Evolutionary conservation across 2,797 vertebrate species (phyloP).

Genomic region (Coreius guichenoti): DNA sequence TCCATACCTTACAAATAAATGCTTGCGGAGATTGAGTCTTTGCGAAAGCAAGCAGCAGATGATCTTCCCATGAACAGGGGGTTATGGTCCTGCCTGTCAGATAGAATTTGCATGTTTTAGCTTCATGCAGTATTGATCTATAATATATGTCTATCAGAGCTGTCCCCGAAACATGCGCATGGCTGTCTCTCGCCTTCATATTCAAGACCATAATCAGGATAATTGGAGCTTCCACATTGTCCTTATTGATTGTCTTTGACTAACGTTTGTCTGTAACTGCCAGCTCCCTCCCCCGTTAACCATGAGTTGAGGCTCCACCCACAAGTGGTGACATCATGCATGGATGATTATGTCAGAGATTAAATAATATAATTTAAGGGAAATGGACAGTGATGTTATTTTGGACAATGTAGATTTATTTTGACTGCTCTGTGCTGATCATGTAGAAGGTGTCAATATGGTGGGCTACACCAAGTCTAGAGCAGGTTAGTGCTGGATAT

Average conservation of each 20-base stretch:
- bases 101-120: conserved; percentile 46
- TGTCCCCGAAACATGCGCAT: conserved; percentile 48
- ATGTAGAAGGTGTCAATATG: background rate
- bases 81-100: conserved; percentile 30
- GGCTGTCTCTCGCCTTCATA: conserved; percentile 57
- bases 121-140: conserved; percentile 51
- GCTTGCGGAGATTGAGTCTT: conserved; percentile 6
- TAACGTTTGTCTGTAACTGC: conserved; percentile 57
- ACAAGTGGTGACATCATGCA: background rate
- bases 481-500: background rate
- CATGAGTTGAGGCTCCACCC: background rate
- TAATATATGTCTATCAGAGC: conserved; percentile 19
- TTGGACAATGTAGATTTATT: background rate
- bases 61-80: conserved; percentile 12
- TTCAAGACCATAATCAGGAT: conserved; percentile 55
- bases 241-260: conserved; percentile 68
- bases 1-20: conserved; percentile 54
- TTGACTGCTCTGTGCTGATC: background rate
- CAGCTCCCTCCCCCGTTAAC: background rate
- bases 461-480: background rate
- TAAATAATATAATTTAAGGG: background rate
- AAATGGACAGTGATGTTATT: background rate
- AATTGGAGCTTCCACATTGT: conserved; percentile 52
- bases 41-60: conserved; percentile 25
- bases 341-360: background rate